Base-by-base conservation (phyloP, 2,797 vertebrate genomes). In the Pantherophis vulpinus region DNA sequence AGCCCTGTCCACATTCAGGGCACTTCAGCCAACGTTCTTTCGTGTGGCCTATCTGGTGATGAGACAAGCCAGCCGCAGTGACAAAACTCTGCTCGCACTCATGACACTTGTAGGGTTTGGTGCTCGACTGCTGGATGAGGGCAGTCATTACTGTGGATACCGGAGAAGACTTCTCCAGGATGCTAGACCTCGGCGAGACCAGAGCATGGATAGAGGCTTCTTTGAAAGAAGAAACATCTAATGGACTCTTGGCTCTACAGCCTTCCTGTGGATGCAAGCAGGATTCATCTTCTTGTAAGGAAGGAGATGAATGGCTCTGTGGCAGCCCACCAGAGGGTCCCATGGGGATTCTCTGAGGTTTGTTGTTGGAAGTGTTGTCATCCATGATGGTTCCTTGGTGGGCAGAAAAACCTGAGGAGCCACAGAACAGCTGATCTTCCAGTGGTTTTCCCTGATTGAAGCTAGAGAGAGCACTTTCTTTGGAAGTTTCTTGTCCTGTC, bases 71-170 rank as follows among this genome's bases (percentile, higher is more conserved):
- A 0, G 5, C 12, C 0, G 87, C 87, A 0, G 91, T 74, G 2
- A 54, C 87, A 58, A 93, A 93, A 54, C 93, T 93, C 20, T 91
- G 87, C 32, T 91, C 18, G 0, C 93, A 93, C 70, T 86, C 32
- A 0, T 91, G 93, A n/a, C 93, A 93, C 32, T 93, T 93, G 87
- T 93, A 93, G n/a, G 93, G 93, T 37, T 86, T 93, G 74, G 87
- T 63, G 87, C 93, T 91, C 0, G 70, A 74, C 32, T 55, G 93
- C 32, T 37, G 93, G 58, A 93, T 91, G 87, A 93, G 87, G 70
- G 93, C 93, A 0, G 93, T 91, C 93, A 93, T 93, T 93, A 91
- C 93, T 0, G 93, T 91, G 23, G 93, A 93, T 56, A 86, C 32
- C 0, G 90, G 93, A 51, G 87, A 25, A 7, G 93, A n/a, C 60